Percentiles rank a stretch among this genome's conserved stretches.
Evolutionary conservation across 1,140 invertebrate genomes (phyloP).

Genomic region (Seison nebaliae): DNA sequence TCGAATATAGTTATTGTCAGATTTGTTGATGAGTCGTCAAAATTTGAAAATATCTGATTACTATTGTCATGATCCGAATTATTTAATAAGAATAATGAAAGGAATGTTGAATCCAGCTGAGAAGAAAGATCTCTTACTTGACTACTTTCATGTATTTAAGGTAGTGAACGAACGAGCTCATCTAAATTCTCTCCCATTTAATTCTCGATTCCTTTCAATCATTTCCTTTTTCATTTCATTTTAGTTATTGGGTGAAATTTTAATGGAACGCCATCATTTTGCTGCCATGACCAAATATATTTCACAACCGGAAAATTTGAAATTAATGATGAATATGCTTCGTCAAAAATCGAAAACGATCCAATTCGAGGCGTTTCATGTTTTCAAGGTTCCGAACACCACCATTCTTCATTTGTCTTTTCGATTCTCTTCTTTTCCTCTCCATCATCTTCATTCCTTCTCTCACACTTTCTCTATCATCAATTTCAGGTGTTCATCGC

Average conservation of each 20-base stretch:
- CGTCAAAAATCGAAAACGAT: conserved; percentile 96
- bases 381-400: conserved; percentile 60
- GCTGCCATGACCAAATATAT: conserved; percentile 95
- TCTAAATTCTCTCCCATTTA: background rate
- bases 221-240: conserved; percentile 14
- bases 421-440: background rate
- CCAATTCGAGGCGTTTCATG: conserved; percentile 99
- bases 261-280: conserved; percentile 94
- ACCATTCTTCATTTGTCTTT: background rate
- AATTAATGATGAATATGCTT: conserved; percentile 99
- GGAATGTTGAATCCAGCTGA: background rate
- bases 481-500: conserved; percentile 75
- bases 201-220: conserved; percentile 2
- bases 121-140: background rate
- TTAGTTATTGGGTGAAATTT: conserved; percentile 63
- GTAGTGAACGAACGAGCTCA: background rate
- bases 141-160: background rate
- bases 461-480: conserved; percentile 1
- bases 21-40: background rate
- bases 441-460: no score
- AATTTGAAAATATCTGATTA: background rate
- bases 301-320: conserved; percentile 92
- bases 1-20: background rate
- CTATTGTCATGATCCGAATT: background rate
- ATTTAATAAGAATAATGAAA: background rate